Base-by-base conservation (phyloP, 92 coral and sea anemone genomes). In the Heteractis magnifica region DNA sequence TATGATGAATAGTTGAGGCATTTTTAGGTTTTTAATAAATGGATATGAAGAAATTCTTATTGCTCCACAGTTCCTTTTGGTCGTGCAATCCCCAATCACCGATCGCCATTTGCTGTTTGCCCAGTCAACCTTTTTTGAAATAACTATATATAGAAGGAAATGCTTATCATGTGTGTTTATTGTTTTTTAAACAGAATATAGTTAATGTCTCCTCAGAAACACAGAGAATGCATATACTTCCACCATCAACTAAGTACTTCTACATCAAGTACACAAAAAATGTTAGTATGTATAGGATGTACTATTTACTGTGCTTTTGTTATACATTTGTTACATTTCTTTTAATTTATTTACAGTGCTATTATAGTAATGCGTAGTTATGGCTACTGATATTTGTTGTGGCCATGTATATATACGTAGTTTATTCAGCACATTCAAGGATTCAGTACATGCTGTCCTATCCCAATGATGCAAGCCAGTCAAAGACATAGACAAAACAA, bases 191-290 rank as follows among this genome's bases (percentile, higher is more conserved):
- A 6, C 86, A 96, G 99, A 94, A 95, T 89, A 81, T 96, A 76
- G 91, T 92, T 48, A 96, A 96, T 84, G 91, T 89, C 49, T 94
- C 99, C 44, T 86, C 95, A 75, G 98, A 96, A 88, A 92, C 97
- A 79, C 99, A 96, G 89, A 90, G 98, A 82, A 96, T 96, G 99
- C 99, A 96, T 74, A 89, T 96, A 26, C 88, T 96, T 49, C 99
- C 99, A 70, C 99, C 98, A 73, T 88, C 99, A 6, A 94, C 99
- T 56, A 90, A 94, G 82, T 86, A 92, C 84, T 96, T 96, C 77
- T 90, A 96, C 74, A 90, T 96, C 82, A 96, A 94, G 83, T 96
- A 96, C 86, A 89, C 86, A 3, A 96, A 96, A 86, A 96, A 94
- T 94, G 99, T 96, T 85, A 83, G 82, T 81, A 52, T 49, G 18